Evolutionary conservation across 2,113 vertebrate genomes (phyloP), one percentile per base, ranked within the genome.

Genomic region (Cryptotis parvus): DNA sequence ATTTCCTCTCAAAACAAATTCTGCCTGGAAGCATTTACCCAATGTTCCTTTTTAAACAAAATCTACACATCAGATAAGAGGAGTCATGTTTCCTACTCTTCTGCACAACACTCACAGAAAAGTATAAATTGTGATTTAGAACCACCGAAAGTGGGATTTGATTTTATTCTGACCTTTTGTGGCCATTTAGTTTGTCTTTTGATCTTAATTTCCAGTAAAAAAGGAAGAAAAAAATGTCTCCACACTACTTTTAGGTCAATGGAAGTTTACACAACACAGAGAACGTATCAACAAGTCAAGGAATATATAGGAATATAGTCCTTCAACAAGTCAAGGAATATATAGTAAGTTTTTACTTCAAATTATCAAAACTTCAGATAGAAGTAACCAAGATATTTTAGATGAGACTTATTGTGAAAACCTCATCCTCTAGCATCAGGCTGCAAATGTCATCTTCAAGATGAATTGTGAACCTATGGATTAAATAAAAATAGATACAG

Each of bases 21-120:
- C 35, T 92, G n/a, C 77, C 94, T 93, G 58, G 84, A 95, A 95
- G 89, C 63, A 78, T 81, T 96, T 96, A 87, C 61, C 10, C 31
- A 88, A 66, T 89, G n/a, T 41, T 82, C 16, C 33, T 76, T 75
- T 90, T 89, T 84, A 77, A 88, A 77, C n/a, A 92, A 65, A 89
- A 87, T 58, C 52, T 8, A 55, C n/a, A 87, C 16, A 89, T 91
- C 84, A 91, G 81, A 94, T 96, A 91, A 94, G 91, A 91, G n/a
- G 72, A 92, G 9, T 84, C 65, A 84, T 89, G 11, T 92, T 92
- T 73, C 84, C 41, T 39, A 77, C 37, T 68, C 24, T 66, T 87
- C 92, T 76, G 11, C 80, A 92, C 78, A 83, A 39, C 87, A 58
- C 14, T 84, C 55, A 61, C 74, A 55, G 74, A 75, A 93, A 92